Conservation (phyloP, 2,113 vertebrate species). For the Rhadina sibilatrix region DNA sequence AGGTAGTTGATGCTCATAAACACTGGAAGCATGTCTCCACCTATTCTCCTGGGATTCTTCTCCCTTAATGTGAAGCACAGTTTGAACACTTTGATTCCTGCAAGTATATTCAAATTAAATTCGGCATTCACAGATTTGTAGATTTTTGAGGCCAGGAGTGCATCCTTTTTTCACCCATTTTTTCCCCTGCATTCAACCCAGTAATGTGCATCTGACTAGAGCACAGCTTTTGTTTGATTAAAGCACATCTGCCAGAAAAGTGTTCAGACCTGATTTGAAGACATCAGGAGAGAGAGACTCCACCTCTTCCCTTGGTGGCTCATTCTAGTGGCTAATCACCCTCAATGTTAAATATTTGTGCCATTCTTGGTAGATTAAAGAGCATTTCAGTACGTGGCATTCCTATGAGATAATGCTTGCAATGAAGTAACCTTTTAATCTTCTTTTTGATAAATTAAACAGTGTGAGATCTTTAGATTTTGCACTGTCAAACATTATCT, state of each 20-base stretch:
- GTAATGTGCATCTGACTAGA: slow-evolving; percentile 11
- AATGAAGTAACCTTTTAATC: slow-evolving; percentile 66
- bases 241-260: slow-evolving; percentile 48
- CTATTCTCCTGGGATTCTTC: neutral
- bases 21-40: neutral
- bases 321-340: slow-evolving; percentile 56
- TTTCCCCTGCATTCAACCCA: neutral
- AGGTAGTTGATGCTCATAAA: neutral
- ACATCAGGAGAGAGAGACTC: slow-evolving; percentile 17
- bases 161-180: slow-evolving; percentile 3
- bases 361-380: slow-evolving; percentile 66
- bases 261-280: slow-evolving; percentile 47
- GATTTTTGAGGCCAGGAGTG: slow-evolving; percentile 42
- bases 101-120: slow-evolving; percentile 23
- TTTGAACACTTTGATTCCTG: slow-evolving; percentile 17
- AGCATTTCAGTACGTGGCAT: slow-evolving; percentile 28
- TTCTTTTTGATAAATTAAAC: slow-evolving; percentile 70
- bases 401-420: slow-evolving; percentile 62
- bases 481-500: slow-evolving; percentile 50
- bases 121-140: slow-evolving; percentile 46
- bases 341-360: slow-evolving; percentile 66
- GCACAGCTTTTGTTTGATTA: slow-evolving; percentile 41
- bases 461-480: slow-evolving; percentile 56
- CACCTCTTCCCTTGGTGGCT: slow-evolving; percentile 46
- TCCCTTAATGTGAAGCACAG: neutral